Evolutionary conservation across 2,797 vertebrate genomes (phyloP).

Genomic region (Malurus splendens): DNA sequence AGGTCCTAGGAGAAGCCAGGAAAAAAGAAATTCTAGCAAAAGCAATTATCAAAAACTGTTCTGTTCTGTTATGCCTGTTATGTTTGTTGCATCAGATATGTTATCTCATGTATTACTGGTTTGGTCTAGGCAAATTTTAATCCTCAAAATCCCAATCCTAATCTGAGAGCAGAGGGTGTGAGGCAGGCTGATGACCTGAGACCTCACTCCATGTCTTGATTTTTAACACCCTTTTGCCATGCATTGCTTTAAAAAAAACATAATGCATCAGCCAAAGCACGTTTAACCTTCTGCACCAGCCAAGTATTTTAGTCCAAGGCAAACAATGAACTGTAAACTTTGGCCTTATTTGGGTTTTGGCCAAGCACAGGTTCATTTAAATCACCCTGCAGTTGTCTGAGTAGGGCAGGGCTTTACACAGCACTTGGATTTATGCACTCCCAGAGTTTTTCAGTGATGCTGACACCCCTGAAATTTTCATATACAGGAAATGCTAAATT

Average conservation of each 20-base stretch:
- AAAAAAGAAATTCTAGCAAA: not conserved
- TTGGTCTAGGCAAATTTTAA: not conserved
- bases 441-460: not conserved
- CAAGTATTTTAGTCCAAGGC: not conserved
- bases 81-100: not conserved
- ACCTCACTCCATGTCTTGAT: not conserved
- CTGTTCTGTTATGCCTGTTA: not conserved
- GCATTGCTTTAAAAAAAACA: not conserved
- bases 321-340: not conserved
- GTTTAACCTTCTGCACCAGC: not conserved
- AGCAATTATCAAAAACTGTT: not conserved
- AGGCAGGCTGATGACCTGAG: too few species aligned
- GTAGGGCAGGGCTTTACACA: not conserved
- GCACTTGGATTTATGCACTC: not conserved
- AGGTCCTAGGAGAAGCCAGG: not conserved
- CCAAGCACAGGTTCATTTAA: not conserved
- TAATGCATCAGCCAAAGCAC: not conserved
- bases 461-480: not conserved
- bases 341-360: not conserved
- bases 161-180: not conserved
- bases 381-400: not conserved
- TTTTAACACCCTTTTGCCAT: not conserved
- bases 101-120: not conserved
- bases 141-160: not conserved
- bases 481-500: not conserved